Conservation (phyloP, 2,113 vertebrate genomes). For the Quiscalus mexicanus region DNA sequence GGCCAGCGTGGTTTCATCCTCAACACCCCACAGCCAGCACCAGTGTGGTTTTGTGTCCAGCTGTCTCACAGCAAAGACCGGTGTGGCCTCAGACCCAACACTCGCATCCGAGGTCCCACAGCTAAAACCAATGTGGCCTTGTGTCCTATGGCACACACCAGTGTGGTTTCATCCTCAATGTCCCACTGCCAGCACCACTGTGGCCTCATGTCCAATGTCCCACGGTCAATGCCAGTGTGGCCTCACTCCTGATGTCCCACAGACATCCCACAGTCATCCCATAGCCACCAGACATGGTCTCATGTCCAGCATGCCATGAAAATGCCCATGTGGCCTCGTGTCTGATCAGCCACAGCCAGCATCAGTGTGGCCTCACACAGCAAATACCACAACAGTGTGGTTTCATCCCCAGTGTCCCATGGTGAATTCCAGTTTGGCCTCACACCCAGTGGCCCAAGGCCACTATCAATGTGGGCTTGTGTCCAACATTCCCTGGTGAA, state of each 20-base stretch:
- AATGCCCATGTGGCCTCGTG: fast-evolving
- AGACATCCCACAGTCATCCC: background rate
- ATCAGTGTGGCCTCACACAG: background rate
- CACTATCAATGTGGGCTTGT: fast-evolving
- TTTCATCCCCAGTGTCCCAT: fast-evolving
- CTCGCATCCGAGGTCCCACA: fast-evolving
- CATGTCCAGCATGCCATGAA: background rate
- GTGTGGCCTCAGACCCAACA: background rate
- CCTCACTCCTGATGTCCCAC: background rate
- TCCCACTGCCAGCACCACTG: background rate
- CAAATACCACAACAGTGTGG: background rate
- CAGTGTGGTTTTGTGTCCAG: fast-evolving
- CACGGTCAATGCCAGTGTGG: background rate
- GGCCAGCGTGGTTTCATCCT: background rate
- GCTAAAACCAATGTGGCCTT: fast-evolving
- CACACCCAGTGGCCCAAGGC: fast-evolving
- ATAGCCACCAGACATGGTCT: too few species aligned
- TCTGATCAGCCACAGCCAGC: background rate
- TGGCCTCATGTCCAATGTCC: background rate
- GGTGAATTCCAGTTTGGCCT: background rate
- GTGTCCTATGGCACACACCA: background rate
- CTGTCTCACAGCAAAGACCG: fast-evolving
- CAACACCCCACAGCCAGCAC: fast-evolving
- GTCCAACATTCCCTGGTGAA: fast-evolving
- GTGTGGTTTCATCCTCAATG: fast-evolving